Base-by-base conservation (phyloP, 2,888 invertebrate species). In the Eucera pruinosa region DNA sequence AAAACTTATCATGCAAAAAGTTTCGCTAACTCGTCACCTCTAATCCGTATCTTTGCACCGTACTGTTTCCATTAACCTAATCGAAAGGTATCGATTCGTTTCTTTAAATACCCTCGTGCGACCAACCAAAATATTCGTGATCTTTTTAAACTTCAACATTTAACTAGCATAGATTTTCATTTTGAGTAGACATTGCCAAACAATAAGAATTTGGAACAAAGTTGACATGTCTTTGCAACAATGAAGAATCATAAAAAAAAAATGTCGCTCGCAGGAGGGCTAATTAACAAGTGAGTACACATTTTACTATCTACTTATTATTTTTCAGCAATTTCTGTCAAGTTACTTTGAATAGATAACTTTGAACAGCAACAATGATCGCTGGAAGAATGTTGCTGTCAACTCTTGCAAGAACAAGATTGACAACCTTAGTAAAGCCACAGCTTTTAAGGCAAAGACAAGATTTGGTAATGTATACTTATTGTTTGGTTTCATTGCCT, bases 401-500 rank as follows among this genome's bases (percentile, higher is more conserved):
- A 33, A 71, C 75, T 11, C 30, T 30, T 30, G 6, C 30, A n/a
- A n/a, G n/a, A n/a, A n/a, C n/a, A n/a, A n/a, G 33, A 43, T 43
- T 65, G 15, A 80, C 70, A 33, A 71, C 77, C 13, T 57, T 84
- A 6, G 64, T 62, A 69, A 82, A 70, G 62, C 74, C 85, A 2
- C 82, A 78, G 6, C 55, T 83, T n/a, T 25, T 79, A 30, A 62
- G 55, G 3, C 78, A 68, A 45, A 86, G 74, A 55, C 82, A 81
- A 36, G 75, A 84, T 64, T 78, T 81, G 78, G 88, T 89, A 82
- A 82, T 41, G 20, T 45, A 54, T 33, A 62, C 20, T 45, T 33
- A 30, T 3, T 52, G 41, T 52, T 3, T 43, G 15, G 2, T 7
- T 55, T 47, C 25, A 0, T 18, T n/a, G n/a, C n/a, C 2, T 30